Percentiles rank a stretch among this genome's conserved stretches.
phyloP scores from a whole-genome alignment of 2,888 invertebrate species.

The Sclerodermus sp. region DNA sequence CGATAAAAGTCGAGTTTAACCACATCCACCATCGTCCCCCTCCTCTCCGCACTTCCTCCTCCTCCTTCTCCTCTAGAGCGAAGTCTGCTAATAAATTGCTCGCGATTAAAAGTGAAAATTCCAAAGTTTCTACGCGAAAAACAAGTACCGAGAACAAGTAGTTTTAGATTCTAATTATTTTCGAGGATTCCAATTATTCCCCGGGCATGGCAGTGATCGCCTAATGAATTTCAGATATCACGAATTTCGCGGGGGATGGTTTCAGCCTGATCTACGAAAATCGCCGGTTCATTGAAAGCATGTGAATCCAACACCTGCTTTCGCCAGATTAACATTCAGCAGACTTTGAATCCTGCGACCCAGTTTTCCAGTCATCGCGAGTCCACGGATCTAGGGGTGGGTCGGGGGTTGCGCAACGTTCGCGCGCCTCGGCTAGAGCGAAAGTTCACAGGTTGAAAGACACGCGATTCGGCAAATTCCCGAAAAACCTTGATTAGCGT shows the following conservation, averaged over 20 bases:
- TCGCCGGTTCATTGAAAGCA: neutral
- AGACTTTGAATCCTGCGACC: constrained; percentile 5
- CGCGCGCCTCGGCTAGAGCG: too few relatives aligned
- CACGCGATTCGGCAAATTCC: too few relatives aligned
- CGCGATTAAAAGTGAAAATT: neutral
- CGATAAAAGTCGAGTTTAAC: neutral
- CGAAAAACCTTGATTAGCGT: too few relatives aligned
- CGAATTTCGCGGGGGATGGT: constrained; percentile 4
- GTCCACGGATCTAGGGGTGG: neutral
- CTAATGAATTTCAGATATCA: too few relatives aligned
- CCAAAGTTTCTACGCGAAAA: neutral
- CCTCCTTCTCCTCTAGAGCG: too few relatives aligned
- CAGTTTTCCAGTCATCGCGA: constrained; percentile 4
- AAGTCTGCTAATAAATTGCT: too few relatives aligned
- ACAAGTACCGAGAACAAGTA: constrained; percentile 1
- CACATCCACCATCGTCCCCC: neutral
- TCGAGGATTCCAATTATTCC: neutral
- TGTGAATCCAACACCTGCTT: constrained; percentile 31
- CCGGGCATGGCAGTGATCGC: too few relatives aligned
- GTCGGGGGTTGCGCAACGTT: neutral
- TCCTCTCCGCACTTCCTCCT: too few relatives aligned
- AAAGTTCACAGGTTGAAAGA: too few relatives aligned
- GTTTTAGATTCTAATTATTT: constrained; percentile 1
- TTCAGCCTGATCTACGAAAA: constrained; percentile 9
- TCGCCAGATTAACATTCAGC: constrained; percentile 26